Evolutionary conservation across 2,888 invertebrate genomes (phyloP).

Genomic region (Malthinus seriepunctatus): DNA sequence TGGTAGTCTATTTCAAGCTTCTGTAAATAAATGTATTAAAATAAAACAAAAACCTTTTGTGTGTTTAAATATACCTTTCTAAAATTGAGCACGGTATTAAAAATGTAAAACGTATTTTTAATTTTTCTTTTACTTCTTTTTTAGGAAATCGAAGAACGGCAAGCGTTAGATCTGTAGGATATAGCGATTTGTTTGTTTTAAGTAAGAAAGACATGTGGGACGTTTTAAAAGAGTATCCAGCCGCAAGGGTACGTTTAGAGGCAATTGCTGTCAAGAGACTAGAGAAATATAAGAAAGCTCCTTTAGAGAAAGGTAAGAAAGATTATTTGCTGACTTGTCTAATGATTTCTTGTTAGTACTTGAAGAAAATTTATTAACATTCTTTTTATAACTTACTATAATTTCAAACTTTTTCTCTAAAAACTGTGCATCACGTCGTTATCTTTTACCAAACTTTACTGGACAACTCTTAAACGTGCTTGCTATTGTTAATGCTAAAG

Average conservation of each 20-base stretch:
- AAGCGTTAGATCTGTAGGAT: constrained; percentile 96
- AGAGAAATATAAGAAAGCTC: constrained; percentile 96
- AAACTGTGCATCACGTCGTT: no score
- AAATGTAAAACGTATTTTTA: neutral
- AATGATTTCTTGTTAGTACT: constrained; percentile 5
- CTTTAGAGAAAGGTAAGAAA: constrained; percentile 83
- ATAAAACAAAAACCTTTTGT: no score
- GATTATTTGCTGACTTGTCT: constrained; percentile 1
- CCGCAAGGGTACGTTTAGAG: constrained; percentile 91
- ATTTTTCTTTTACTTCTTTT: neutral
- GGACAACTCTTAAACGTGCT: neutral
- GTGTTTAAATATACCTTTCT: no score
- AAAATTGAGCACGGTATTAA: no score
- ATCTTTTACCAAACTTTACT: neutral
- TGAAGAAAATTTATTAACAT: no score
- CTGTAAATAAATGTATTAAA: no score
- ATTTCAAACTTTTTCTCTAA: no score
- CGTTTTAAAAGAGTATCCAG: constrained; percentile 94
- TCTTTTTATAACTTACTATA: no score
- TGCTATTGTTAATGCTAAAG: neutral
- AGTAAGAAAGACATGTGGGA: constrained; percentile 99
- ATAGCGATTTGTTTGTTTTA: constrained; percentile 97
- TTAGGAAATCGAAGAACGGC: constrained; percentile 97
- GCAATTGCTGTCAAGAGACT: constrained; percentile 96
- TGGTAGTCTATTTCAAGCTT: neutral